Conservation (phyloP, 2,797 vertebrate genomes). For the Calcarius lapponicus region DNA sequence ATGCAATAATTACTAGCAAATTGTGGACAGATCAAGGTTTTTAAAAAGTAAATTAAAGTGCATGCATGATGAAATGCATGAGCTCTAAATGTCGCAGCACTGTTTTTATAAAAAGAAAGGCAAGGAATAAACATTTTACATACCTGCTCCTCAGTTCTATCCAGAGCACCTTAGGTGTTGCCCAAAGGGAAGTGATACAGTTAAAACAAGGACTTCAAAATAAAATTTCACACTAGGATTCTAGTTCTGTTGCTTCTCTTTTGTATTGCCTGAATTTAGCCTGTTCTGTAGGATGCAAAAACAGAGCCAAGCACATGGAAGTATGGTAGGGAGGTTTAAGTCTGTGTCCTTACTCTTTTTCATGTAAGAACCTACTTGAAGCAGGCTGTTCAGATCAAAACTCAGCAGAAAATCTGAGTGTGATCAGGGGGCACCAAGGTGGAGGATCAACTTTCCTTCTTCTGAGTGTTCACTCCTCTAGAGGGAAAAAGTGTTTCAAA, state of each 20-base stretch:
- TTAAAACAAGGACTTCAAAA: not conserved
- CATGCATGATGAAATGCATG: not conserved
- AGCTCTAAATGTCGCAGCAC: not conserved
- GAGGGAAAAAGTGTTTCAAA: not conserved
- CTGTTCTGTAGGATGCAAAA: not conserved
- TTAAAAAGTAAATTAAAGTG: not conserved
- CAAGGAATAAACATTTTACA: not conserved
- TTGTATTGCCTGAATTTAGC: not conserved
- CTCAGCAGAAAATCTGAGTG: not conserved
- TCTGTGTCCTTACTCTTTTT: not conserved
- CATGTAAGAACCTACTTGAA: not conserved
- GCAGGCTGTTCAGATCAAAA: not conserved
- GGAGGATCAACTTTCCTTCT: not conserved
- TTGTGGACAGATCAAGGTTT: not conserved
- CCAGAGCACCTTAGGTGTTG: not conserved
- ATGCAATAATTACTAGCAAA: not conserved
- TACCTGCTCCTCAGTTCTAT: not conserved
- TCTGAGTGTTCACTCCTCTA: not conserved
- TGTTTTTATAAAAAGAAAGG: not conserved
- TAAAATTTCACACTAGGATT: not conserved
- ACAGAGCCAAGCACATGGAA: not conserved
- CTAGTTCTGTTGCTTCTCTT: not conserved
- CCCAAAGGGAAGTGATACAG: not conserved
- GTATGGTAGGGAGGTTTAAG: not conserved
- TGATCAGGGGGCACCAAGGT: not conserved